Conservation (phyloP, 2,113 vertebrate genomes). For the Edolisoma coerulescens region DNA sequence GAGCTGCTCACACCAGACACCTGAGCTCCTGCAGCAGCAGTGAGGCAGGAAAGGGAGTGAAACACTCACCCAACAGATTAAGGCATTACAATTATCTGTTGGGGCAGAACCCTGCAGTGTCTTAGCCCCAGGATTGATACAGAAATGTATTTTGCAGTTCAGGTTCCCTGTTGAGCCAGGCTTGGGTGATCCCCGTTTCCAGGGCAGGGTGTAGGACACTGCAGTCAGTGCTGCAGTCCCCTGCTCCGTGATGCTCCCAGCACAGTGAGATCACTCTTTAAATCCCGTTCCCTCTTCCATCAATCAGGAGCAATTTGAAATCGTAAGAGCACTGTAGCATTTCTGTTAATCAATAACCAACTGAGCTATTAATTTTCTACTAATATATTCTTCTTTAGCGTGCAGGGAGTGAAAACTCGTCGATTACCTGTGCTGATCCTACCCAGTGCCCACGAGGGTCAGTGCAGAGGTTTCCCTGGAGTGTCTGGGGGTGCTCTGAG, state of each 20-base stretch:
- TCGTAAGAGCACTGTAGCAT: not conserved
- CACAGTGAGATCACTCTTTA: not conserved
- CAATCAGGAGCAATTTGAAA: conserved; percentile 16
- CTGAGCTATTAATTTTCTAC: not conserved
- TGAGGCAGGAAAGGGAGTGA: not conserved
- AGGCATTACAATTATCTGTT: not conserved
- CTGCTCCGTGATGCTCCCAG: not conserved
- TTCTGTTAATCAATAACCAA: conserved; percentile 41
- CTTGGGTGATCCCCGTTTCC: not conserved
- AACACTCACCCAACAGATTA: not conserved
- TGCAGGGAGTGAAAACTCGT: not conserved
- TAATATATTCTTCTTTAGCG: not conserved
- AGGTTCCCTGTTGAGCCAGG: not conserved
- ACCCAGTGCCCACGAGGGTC: not conserved
- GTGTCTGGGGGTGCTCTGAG: not conserved
- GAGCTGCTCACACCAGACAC: not conserved
- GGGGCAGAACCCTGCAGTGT: not conserved
- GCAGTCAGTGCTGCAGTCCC: not conserved
- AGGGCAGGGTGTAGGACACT: not conserved
- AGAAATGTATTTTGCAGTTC: not conserved
- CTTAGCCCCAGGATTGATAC: not conserved
- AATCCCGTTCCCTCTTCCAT: not conserved
- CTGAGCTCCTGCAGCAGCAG: not conserved
- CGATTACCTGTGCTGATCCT: not conserved
- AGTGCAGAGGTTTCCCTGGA: not conserved